Conservation (phyloP, 2,113 vertebrate genomes). For the Coptodon rendalli region DNA sequence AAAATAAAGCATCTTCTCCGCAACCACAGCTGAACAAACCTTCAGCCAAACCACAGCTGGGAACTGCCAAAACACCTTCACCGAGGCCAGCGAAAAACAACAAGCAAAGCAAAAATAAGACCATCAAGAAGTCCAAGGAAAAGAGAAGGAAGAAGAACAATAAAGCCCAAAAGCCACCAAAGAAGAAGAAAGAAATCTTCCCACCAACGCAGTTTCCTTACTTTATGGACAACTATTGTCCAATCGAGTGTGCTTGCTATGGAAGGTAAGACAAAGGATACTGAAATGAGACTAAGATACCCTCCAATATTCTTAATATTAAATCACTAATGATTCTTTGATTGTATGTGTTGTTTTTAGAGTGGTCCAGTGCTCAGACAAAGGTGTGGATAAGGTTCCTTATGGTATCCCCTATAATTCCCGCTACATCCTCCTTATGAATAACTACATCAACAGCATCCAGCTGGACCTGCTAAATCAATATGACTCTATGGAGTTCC, state of each 20-base stretch:
- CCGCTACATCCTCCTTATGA: constrained; percentile 67
- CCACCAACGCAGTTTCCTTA: constrained; percentile 36
- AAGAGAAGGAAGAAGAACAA: constrained; percentile 30
- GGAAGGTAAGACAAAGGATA: constrained; percentile 30
- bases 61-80: neutral
- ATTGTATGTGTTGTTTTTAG: constrained; percentile 25
- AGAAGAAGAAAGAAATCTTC: neutral
- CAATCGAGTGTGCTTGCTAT: constrained; percentile 62
- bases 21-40: neutral
- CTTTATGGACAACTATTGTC: constrained; percentile 63
- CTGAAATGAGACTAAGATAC: neutral
- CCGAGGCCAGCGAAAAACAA: neutral
- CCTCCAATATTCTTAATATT: neutral
- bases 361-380: constrained; percentile 71
- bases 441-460: constrained; percentile 60
- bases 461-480: constrained; percentile 57
- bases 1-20: neutral
- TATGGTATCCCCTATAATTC: constrained; percentile 64
- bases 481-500: constrained; percentile 61
- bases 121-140: neutral
- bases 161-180: neutral
- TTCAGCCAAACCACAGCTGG: neutral
- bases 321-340: neutral
- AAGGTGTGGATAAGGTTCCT: constrained; percentile 52
- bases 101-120: neutral